These are phyloP conservation scores for Tretioscincus oriximinensis DNA, from an alignment of 2,113 vertebrate species.

Conservation along the genomic window DNA sequence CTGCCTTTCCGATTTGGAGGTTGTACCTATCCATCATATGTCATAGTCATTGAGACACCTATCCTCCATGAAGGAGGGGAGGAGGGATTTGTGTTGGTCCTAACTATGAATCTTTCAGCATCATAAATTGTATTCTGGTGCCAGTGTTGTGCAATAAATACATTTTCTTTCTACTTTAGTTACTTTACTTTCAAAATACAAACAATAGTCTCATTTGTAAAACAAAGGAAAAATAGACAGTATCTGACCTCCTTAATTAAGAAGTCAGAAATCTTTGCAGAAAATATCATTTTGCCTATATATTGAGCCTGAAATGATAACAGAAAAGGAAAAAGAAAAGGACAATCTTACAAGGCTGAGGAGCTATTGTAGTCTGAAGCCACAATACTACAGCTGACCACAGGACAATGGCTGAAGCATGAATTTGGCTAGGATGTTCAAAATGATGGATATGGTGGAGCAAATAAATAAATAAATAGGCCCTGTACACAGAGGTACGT, in stretches of 20 bases:
- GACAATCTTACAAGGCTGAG: not conserved
- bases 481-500: too few species aligned
- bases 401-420: constrained; percentile 15
- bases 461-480: too few species aligned
- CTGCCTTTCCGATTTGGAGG: too few species aligned
- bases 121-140: too few species aligned
- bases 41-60: too few species aligned
- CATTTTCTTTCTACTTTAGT: not conserved
- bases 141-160: too few species aligned
- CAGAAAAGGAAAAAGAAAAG: not conserved
- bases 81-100: too few species aligned
- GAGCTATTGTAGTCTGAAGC: accelerated
- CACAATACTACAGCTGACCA: not conserved
- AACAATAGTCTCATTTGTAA: not conserved
- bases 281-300: not conserved
- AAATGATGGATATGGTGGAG: too few species aligned
- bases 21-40: too few species aligned
- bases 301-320: not conserved
- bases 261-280: not conserved
- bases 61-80: too few species aligned
- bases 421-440: too few species aligned
- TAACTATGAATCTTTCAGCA: too few species aligned
- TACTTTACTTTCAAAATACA: constrained; percentile 12
- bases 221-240: not conserved
- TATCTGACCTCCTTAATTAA: constrained; percentile 31